A percentile compares a stretch with the other conserved stretches of the same genome.
Evolutionary conservation across 2,888 invertebrate genomes (phyloP).

Genomic region (Carcina quercana): DNA sequence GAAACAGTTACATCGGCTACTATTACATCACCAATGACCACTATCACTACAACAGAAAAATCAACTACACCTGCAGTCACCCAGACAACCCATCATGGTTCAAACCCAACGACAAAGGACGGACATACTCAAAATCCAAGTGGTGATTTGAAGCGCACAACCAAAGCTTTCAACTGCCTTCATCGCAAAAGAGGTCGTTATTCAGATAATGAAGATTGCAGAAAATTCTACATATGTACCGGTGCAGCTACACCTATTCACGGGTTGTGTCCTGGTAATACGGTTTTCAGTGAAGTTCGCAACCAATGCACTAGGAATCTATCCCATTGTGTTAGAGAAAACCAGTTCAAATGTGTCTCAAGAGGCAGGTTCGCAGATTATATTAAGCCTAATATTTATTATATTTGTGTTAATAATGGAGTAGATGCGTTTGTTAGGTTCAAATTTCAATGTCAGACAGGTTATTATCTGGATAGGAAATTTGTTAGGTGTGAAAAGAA

Average conservation of each 20-base stretch:
- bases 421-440: conserved; percentile 36
- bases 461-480: conserved; percentile 44
- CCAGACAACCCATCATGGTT: too few species aligned
- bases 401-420: conserved; percentile 48
- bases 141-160: too few species aligned
- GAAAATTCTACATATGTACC: conserved; percentile 67
- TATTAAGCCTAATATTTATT: conserved; percentile 49
- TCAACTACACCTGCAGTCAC: too few species aligned
- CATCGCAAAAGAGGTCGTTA: conserved; percentile 52
- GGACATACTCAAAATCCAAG: too few species aligned
- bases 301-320: conserved; percentile 62
- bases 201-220: conserved; percentile 59
- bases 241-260: conserved; percentile 36
- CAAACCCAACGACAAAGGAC: too few species aligned
- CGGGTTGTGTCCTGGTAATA: conserved; percentile 48
- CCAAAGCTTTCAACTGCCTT: conserved; percentile 28
- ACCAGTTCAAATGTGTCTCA: conserved; percentile 59
- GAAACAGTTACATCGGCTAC: too few species aligned
- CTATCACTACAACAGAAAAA: not conserved
- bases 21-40: too few species aligned
- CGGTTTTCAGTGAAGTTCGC: conserved; percentile 57
- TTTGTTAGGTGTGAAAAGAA: conserved; percentile 35
- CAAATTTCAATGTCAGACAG: conserved; percentile 50
- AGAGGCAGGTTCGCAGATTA: conserved; percentile 53
- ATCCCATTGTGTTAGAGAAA: conserved; percentile 59